These are phyloP conservation scores for Desmophyllum pertusum DNA, from an alignment of 92 coral and sea anemone species.

Conservation along the genomic window DNA sequence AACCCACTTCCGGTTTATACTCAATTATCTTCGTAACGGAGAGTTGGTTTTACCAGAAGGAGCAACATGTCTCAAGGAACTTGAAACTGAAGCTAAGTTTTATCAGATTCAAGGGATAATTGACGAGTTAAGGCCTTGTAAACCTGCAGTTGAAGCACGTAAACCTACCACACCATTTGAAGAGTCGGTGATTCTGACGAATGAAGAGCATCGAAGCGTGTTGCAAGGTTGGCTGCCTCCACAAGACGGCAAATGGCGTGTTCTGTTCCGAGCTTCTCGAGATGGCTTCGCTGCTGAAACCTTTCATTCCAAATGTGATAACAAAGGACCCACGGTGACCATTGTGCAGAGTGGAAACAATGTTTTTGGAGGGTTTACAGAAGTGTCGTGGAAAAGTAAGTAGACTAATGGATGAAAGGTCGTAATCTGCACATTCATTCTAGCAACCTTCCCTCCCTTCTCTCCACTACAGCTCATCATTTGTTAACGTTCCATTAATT, in stretches of 20 bases:
- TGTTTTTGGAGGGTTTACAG: constrained; percentile 65
- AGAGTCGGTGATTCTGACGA: neutral
- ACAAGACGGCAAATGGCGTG: constrained; percentile 25
- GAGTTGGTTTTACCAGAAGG: neutral
- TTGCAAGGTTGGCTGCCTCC: constrained; percentile 7
- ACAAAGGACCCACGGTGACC: constrained; percentile 59
- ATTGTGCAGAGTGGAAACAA: constrained; percentile 46
- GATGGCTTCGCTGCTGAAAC: constrained; percentile 48
- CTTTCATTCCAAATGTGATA: constrained; percentile 60
- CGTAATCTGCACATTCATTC: too few relatives aligned
- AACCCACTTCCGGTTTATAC: neutral
- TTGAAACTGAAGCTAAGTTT: neutral
- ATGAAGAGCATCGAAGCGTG: neutral
- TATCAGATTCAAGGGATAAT: constrained; percentile 3
- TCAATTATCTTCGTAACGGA: neutral
- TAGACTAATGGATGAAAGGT: neutral
- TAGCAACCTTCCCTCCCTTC: too few relatives aligned
- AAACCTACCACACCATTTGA: neutral
- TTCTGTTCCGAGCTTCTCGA: constrained; percentile 58
- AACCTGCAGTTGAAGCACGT: neutral
- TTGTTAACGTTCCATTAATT: too few relatives aligned
- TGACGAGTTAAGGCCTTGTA: neutral
- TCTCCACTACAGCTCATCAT: too few relatives aligned
- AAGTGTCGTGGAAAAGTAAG: constrained; percentile 43
- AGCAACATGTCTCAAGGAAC: neutral